Evolutionary conservation across 1,140 invertebrate genomes (phyloP), one percentile per base, ranked within the genome.

Genomic region (Zaprionus inermis): DNA sequence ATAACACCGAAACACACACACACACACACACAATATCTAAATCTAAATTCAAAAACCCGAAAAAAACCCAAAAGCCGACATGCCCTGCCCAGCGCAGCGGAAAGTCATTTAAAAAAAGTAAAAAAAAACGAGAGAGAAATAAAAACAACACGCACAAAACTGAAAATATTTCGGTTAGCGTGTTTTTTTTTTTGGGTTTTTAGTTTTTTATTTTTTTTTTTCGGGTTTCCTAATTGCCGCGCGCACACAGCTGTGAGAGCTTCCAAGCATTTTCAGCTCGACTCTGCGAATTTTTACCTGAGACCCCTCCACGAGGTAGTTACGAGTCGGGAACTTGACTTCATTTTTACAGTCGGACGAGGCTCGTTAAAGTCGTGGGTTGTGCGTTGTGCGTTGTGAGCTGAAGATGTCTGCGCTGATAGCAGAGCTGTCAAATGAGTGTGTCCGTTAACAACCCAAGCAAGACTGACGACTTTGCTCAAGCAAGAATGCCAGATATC

Each of bases 81-180:
- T 41, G 34, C 51, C 59, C 76, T 83, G 67, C 52, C 73, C 83
- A 88, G 73, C 84, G 84, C 80, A 88, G 83, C 83, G 83, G 79
- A 88, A 88, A 88, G 83, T 88, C 77, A 88, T 88, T 88, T 89
- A 69, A 66, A 49, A 73, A 57, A 28, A 28, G 24, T 28, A 28
- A 28, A 52, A 28, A 59, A 56, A 9, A 67, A 46, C n/a, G 24
- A 32, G 14, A 46, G 41, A 24, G n/a, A 49, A 51, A 59, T 14
- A 38, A n/a, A 30, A 55, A 24, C 10, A 56, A 46, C 22, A 34
- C 56, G 36, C 41, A 67, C 28, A 67, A 67, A 36, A 22, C 16
- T 38, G 20, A 41, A 65, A 57, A 24, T 54, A 59, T 67, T 67
- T 58, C 30, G 41, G 30, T 14, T 67, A 14, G 44, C 65, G 57